phyloP scores from a whole-genome alignment of 2,888 invertebrate genomes.

The Baronia brevicornis region DNA sequence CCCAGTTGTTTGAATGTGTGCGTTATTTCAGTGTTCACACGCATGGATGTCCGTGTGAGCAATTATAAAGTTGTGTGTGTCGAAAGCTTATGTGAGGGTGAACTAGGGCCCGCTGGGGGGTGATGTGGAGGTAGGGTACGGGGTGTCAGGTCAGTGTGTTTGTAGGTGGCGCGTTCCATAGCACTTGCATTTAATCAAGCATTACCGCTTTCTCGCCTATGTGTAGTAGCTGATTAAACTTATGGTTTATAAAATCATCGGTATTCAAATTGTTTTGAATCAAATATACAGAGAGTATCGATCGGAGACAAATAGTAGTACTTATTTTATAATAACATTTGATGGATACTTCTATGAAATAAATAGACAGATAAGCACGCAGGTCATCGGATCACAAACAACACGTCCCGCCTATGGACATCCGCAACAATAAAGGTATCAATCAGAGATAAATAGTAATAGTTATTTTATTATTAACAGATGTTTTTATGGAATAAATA shows the following conservation, averaged over 20 bases:
- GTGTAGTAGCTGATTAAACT: constrained; percentile 10
- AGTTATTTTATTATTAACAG: too few relatives aligned
- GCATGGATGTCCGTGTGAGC: constrained; percentile 4
- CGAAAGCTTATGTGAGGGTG: constrained; percentile 21
- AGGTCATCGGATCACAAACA: too few relatives aligned
- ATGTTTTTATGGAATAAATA: too few relatives aligned
- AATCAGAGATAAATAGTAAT: too few relatives aligned
- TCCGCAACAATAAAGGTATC: too few relatives aligned
- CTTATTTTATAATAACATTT: constrained; percentile 22
- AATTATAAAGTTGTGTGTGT: constrained; percentile 20
- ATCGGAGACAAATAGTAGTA: constrained; percentile 25
- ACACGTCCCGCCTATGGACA: too few relatives aligned
- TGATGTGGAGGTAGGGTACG: constrained; percentile 24
- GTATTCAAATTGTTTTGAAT: too few relatives aligned
- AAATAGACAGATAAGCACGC: too few relatives aligned
- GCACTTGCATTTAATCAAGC: constrained; percentile 43
- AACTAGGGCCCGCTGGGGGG: constrained; percentile 38
- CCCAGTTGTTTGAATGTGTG: constrained; percentile 16
- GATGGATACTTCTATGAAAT: too few relatives aligned
- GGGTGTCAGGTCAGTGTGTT: constrained; percentile 59
- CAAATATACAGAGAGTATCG: too few relatives aligned
- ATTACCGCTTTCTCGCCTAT: constrained; percentile 32
- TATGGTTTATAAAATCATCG: too few relatives aligned
- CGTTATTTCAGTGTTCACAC: constrained; percentile 7
- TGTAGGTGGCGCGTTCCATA: constrained; percentile 46